Conservation (phyloP, 2,888 invertebrate species). For the Lumbricus terrestris region DNA sequence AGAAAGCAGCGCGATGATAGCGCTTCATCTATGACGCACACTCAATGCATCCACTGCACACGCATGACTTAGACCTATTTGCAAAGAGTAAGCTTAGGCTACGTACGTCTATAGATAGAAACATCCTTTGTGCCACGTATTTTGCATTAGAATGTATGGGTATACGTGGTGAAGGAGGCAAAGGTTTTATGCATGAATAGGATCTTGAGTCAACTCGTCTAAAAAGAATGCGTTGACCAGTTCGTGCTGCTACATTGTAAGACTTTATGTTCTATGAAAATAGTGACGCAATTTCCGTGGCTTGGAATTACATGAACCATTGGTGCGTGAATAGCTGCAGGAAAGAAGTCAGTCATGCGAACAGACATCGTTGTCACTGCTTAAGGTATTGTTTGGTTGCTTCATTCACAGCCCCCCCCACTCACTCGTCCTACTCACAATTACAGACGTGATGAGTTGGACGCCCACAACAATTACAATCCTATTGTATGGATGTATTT, state of each 20-base stretch:
- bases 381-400: not conserved
- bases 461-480: not conserved
- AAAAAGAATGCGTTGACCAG: not conserved
- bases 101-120: not conserved
- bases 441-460: not conserved
- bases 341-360: slow-evolving; percentile 3
- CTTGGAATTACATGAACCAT: not conserved
- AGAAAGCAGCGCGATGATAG: not conserved
- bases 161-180: not conserved
- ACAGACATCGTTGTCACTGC: not conserved
- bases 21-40: not conserved
- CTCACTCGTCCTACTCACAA: not conserved
- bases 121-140: not conserved
- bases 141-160: not conserved
- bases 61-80: not conserved
- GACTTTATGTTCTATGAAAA: not conserved
- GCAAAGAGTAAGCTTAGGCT: no score
- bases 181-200: not conserved
- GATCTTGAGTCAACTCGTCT: not conserved
- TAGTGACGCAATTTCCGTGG: not conserved
- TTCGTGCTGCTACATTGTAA: not conserved
- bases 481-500: not conserved
- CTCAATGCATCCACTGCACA: not conserved
- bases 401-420: not conserved
- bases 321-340: slow-evolving; percentile 3